Conservation (phyloP, 2,888 invertebrate genomes). For the Agapostemon virescens region DNA sequence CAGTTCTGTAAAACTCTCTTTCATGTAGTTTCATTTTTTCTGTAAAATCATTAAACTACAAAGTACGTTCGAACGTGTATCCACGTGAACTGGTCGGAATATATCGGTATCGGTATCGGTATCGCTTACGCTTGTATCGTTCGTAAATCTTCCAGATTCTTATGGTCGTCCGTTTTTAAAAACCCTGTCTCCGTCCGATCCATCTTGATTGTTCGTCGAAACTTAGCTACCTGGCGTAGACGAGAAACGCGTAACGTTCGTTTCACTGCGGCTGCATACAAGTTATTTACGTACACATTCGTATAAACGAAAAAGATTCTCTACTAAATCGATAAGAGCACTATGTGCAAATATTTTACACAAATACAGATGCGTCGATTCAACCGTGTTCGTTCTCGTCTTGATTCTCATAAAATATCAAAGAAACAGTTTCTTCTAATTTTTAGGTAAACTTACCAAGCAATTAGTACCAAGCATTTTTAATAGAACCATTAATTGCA, state of each 20-base stretch:
- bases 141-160: not conserved
- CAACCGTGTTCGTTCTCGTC: not conserved
- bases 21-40: not conserved
- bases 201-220: not conserved
- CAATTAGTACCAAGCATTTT: constrained; percentile 7
- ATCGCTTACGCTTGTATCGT: constrained; percentile 10
- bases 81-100: not conserved
- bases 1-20: not conserved
- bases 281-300: not conserved
- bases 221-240: not conserved
- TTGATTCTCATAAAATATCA: constrained; percentile 2
- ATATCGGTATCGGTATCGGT: no score
- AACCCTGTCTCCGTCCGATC: not conserved
- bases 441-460: constrained; percentile 6
- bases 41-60: not conserved
- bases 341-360: not conserved
- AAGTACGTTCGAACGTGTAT: not conserved
- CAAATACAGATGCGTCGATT: constrained; percentile 15
- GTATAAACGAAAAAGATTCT: not conserved
- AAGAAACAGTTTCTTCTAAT: not conserved
- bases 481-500: not conserved
- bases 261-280: not conserved
- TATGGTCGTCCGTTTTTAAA: not conserved
- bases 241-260: not conserved
- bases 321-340: not conserved